Percentiles rank a stretch among this genome's conserved stretches.
These are phyloP conservation scores for Ceratitis capitata DNA, from an alignment of 1,140 invertebrate genomes.

Conservation along the genomic window DNA sequence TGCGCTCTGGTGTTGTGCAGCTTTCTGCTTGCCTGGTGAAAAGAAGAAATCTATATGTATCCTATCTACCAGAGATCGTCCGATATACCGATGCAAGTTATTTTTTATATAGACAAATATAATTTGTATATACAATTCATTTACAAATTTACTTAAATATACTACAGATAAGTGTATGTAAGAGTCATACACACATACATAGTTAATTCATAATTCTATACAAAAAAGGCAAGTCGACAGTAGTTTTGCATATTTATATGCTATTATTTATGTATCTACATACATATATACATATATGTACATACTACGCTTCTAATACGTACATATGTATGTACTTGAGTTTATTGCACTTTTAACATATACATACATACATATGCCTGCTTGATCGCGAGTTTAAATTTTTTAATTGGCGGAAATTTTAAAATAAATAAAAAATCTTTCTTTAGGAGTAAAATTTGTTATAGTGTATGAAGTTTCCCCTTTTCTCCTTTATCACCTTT, in stretches of 20 bases:
- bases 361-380: neutral
- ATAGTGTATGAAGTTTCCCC: no score
- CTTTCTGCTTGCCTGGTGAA: conserved; percentile 31
- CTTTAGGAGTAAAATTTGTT: no score
- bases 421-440: no score
- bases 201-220: neutral
- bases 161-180: neutral
- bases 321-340: neutral
- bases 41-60: conserved; percentile 38
- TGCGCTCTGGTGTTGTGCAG: neutral
- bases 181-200: neutral
- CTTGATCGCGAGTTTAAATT: no score
- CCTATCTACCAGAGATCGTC: neutral
- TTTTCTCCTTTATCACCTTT: no score
- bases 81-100: neutral
- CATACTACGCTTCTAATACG: no score
- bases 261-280: neutral
- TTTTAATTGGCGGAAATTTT: no score
- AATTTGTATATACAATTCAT: neutral
- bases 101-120: conserved; percentile 1
- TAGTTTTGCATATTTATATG: no score
- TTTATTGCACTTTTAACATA: neutral
- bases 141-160: neutral
- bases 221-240: no score
- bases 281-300: neutral